Evolutionary conservation across 1,140 invertebrate species (phyloP), one percentile per base, ranked within the genome.

Genomic region (Protaetia brevitarsis): DNA sequence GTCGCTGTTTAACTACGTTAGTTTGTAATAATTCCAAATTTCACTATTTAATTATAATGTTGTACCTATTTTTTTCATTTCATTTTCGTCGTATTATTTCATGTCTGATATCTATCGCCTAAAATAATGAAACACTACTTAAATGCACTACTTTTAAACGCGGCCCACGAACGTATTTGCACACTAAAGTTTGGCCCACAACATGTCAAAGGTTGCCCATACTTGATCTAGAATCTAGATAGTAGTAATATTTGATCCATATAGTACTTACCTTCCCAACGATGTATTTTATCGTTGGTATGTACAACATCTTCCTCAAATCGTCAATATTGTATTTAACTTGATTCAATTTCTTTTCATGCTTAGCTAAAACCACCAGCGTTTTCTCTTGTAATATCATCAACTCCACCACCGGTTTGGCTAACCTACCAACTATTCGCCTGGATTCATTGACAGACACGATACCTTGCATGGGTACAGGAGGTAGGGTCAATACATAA

Each of bases 341-440:
- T 5, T 71, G 11, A 6, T 57, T 30, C 11, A 74, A 36, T 16
- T 65, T 51, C 31, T 27, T 29, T 56, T 71, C 62, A 21, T 74
- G 73, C 19, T 65, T 65, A 10, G 72, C 30, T 31, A 78, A 56
- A 23, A 68, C 63, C 3, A 37, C 19, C 0, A 77, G 60, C 41
- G 77, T 75, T 59, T 76, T 70, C 11, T 72, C 37, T 3, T 74
- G 69, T 2, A 73, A 45, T 58, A 76, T 70, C n/a, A 68, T 69
- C 26, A 77, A 76, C 21, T 77, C 75, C 2, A 72, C 74, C 37
- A 76, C 63, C 2, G 76, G 76, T 67, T 75, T 71, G 0, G 71
- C 65, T 29, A 77, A 61, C 21, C 74, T 69, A 26, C 70, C 57
- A 65, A 77, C 73, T 1, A 74, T 63, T n/a, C 70, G 69, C 28